Evolutionary conservation across 1,140 invertebrate species (phyloP), one percentile per base, ranked within the genome.

Genomic region (Drosophila pallidifrons): DNA sequence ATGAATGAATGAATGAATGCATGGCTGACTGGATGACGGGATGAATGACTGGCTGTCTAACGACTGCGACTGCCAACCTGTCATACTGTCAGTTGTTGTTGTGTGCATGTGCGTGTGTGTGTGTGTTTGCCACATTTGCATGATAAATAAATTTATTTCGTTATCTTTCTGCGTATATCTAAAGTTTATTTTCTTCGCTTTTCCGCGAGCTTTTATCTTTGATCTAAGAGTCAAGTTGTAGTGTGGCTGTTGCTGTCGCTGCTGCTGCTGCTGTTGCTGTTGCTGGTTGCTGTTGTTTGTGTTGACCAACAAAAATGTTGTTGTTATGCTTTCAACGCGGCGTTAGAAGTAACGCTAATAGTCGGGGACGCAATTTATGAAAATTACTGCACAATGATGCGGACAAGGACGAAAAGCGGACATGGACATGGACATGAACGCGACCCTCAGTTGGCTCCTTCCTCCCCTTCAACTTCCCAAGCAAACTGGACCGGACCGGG

Each of bases 281-380:
- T 38, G 35, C 35, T 38, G 5, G 32, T 60, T 79, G 55, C 25
- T 41, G 55, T 72, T 71, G 49, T 70, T 35, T 38, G 15, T 66
- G 57, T 66, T 74, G 67, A 45, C 68, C 75, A 72, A 45, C 75
- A 66, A 45, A 54, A 54, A 47, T 58, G 79, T 57, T 75, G 55
- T 66, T 82, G 65, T 63, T 67, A 66, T 68, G 76, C 81, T 79
- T 82, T 82, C 76, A 82, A 64, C 80, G 70, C 76, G 65, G 66
- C 80, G 80, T 86, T 86, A 87, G 82, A 79, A 81, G 65, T 86
- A 79, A 82, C 83, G 83, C 83, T 88, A 87, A 87, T 87, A 82
- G 83, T 75, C 77, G 74, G 70, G 83, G 83, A 87, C 81, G 77
- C 81, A 85, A 85, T 85, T 85, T 85, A 85, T 85, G 81, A 83